phyloP scores from a whole-genome alignment of 2,113 vertebrate genomes.

The Myocastor coypus region DNA sequence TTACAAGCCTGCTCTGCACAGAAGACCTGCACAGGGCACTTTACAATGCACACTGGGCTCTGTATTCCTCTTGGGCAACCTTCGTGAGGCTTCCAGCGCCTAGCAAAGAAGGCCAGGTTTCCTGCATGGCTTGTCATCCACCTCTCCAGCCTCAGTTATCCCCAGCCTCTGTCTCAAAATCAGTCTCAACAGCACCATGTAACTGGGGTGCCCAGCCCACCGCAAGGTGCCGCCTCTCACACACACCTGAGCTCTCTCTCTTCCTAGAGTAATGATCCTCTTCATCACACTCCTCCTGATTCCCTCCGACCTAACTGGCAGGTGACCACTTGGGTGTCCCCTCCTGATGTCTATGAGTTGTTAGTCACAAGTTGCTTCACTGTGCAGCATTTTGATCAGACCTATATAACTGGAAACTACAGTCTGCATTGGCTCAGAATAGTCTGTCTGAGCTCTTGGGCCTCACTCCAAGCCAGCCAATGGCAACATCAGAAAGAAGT shows the following conservation, averaged over 20 bases:
- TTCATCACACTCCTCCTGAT: background rate
- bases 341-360: background rate
- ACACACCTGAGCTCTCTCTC: background rate
- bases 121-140: background rate
- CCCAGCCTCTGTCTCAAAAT: background rate
- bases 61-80: background rate
- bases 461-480: background rate
- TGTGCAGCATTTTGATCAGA: background rate
- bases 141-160: background rate
- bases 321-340: background rate
- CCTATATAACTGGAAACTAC: background rate
- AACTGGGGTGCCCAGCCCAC: background rate
- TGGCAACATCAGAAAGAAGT: background rate
- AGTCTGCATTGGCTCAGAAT: background rate
- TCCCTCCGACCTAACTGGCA: background rate
- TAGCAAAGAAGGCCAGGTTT: conserved; percentile 36
- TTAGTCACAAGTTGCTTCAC: background rate
- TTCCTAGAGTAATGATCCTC: conserved; percentile 30
- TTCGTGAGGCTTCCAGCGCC: background rate
- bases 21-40: background rate
- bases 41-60: conserved; percentile 39
- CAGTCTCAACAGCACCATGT: background rate
- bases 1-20: background rate
- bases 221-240: rapidly evolving
- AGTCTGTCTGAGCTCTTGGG: background rate